Base-by-base conservation (phyloP, 2,888 invertebrate genomes). In the Bombylius discolor region DNA sequence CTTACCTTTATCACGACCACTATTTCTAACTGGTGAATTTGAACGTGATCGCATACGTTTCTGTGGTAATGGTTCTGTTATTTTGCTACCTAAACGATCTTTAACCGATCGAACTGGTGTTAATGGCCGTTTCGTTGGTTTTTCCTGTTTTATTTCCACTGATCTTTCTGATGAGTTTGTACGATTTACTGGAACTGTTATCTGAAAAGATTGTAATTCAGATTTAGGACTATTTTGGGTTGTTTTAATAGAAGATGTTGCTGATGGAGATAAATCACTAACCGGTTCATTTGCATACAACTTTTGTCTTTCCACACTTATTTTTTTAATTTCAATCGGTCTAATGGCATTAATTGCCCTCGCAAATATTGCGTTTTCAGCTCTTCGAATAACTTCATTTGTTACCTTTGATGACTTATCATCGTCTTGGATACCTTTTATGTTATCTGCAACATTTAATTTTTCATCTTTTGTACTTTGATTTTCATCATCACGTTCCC, bases 341-440 rank as follows among this genome's bases (percentile, higher is more conserved):
- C 85, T 78, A 49, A 88, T 82, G 0, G 89, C 87, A 66, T 85
- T 89, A 48, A 89, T 87, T 1, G 89, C 89, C 71, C 93, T 90
- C 47, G 92, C 88, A 70, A 93, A 89, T 64, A 94, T 87, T 0
- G 89, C 92, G 70, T 93, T 92, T 75, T 94, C 93, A 3, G 94
- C 93, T 62, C 91, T 79, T 68, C 93, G 92, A 52, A 94, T 76
- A 5, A 94, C 90, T 72, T 92, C 92, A 31, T 86, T 87, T 2
- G 92, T 91, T 1, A 85, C 83, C 74, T 88, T 88, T 55, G 79
- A 79, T 8, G 77, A 75, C 63, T 80, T 80, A 62, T 79, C 79
- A 70, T 77, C 71, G 31, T 14, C 60, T 54, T 62, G 51, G 62
- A 79, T 80, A 69, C 77, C 71, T 47, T 51, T 62, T 55, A 62